Evolutionary conservation across 2,888 invertebrate species (phyloP), one percentile per base, ranked within the genome.

Genomic region (Aethes cnicana): DNA sequence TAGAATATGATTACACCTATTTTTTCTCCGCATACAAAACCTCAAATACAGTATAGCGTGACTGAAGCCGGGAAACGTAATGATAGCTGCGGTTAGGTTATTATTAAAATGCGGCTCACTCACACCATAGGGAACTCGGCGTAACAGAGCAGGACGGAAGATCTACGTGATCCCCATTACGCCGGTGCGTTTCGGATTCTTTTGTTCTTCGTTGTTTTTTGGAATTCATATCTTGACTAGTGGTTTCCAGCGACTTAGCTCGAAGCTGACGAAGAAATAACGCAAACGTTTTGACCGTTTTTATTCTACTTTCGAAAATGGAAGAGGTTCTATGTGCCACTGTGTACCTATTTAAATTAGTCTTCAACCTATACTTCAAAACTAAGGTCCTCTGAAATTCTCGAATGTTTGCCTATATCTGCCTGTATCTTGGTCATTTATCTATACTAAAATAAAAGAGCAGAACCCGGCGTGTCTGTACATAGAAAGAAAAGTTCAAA

Each of bases 131-230:
- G 58, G 61, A 58, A n/a, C n/a, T n/a, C 54, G 61, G 53, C 63
- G 67, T 72, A 73, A 78, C 79, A 80, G 79, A 86, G 77, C 65
- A 81, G 77, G 83, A 84, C 69, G 71, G 64, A 61, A 69, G 75
- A 83, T 53, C 43, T 84, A 85, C 88, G 88, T 88, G 88, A 86
- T 88, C 84, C 81, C 88, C 84, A 89, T 89, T 87, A 88, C 68
- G 72, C 74, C 80, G 79, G 81, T 82, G 79, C 76, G 75, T 81
- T 77, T 83, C 77, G 78, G 69, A 77, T 75, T 80, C 81, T 79
- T 81, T 82, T 83, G 78, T 81, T 74, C 69, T 66, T 75, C 62
- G 46, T 69, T 57, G 67, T 77, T 77, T 70, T 66, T 74, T 77
- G 74, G 28, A 25, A 39, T 39, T 39, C 21, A 16, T 37, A 30